Evolutionary conservation across 2,888 invertebrate genomes (phyloP).

Genomic region (Cheilosia scutellata): DNA sequence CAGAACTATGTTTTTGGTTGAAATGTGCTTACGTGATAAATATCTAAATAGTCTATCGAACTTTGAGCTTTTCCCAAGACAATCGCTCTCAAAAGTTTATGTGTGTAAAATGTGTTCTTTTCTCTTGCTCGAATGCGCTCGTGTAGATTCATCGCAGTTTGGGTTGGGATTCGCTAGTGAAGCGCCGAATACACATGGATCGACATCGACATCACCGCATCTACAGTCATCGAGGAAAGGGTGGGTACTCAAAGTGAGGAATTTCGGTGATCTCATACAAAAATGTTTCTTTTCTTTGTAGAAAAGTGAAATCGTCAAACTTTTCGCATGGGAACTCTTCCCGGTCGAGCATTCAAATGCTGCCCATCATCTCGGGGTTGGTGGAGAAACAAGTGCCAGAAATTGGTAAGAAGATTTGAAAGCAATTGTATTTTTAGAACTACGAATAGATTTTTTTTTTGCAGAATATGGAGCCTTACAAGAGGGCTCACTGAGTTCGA

Average conservation of each 20-base stretch:
- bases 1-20: constrained; percentile 60
- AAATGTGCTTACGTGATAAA: constrained; percentile 72
- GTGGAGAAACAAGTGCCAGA: constrained; percentile 83
- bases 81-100: constrained; percentile 11
- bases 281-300: constrained; percentile 26
- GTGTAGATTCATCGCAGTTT: constrained; percentile 80
- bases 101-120: constrained; percentile 20
- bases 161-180: constrained; percentile 80
- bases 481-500: constrained; percentile 89
- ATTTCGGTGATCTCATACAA: not conserved
- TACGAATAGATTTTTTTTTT: not conserved
- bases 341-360: constrained; percentile 84
- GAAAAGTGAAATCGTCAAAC: constrained; percentile 78
- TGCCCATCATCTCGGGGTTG: constrained; percentile 84
- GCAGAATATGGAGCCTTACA: constrained; percentile 90
- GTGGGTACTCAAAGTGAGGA: constrained; percentile 79
- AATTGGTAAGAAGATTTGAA: constrained; percentile 79
- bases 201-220: constrained; percentile 82
- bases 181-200: constrained; percentile 79
- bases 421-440: not conserved
- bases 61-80: constrained; percentile 72
- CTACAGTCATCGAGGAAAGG: constrained; percentile 81
- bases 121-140: not conserved
- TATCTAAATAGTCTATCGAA: constrained; percentile 62
- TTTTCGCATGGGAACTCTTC: constrained; percentile 83